These are phyloP conservation scores for Vanacampus margaritifer DNA, from an alignment of 2,113 vertebrate genomes.

Conservation along the genomic window DNA sequence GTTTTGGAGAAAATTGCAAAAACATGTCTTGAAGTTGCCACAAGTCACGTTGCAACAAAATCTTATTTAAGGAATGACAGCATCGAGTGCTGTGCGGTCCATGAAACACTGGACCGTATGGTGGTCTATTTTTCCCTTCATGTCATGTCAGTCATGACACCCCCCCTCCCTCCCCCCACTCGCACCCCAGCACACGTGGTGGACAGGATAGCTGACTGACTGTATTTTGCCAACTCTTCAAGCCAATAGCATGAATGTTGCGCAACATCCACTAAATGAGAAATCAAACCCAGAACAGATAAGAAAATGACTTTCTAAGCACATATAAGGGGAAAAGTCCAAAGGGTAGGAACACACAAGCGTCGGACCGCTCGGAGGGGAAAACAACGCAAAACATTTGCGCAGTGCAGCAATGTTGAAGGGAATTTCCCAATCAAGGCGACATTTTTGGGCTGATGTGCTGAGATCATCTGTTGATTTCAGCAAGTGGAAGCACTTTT, in stretches of 20 bases:
- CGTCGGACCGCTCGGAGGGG: not conserved
- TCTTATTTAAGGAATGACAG: not conserved
- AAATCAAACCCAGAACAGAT: constrained; percentile 26
- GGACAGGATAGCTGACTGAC: constrained; percentile 30
- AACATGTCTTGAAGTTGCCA: too few relatives aligned
- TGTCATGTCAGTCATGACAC: constrained; percentile 46
- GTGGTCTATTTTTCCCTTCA: constrained; percentile 50
- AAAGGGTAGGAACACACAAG: constrained; percentile 15
- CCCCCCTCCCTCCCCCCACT: not conserved
- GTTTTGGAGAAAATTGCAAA: too few relatives aligned
- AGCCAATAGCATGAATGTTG: constrained; percentile 13
- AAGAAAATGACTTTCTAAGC: constrained; percentile 17
- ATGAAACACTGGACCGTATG: constrained; percentile 12
- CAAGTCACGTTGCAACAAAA: not conserved
- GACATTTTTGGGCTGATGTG: constrained; percentile 34
- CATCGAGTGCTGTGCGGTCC: not conserved
- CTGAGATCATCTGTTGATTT: constrained; percentile 41
- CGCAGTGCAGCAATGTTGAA: not conserved
- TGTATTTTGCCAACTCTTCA: constrained; percentile 27
- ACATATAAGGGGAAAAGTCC: not conserved
- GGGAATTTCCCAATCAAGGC: constrained; percentile 6
- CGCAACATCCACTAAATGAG: not conserved
- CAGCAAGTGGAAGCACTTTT: constrained; percentile 42
- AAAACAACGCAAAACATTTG: too few relatives aligned
- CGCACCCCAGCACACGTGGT: constrained; percentile 15